phyloP scores from a whole-genome alignment of 2,888 invertebrate genomes.

The Enchytraeus crypticus region DNA sequence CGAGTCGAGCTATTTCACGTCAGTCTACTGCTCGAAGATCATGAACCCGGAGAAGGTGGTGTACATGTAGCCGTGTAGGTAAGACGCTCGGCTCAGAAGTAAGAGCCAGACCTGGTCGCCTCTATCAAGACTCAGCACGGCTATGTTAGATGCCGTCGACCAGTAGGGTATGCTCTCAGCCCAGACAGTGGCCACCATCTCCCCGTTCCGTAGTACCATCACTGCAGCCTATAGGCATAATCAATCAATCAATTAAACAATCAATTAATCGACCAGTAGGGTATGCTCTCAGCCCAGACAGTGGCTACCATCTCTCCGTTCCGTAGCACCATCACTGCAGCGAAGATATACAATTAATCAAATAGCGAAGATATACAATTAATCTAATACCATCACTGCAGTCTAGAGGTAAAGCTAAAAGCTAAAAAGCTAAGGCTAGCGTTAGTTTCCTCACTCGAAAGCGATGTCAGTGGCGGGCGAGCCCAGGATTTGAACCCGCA shows the following conservation, averaged over 20 bases:
- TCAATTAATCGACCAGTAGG: conserved; percentile 46
- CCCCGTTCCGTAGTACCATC: conserved; percentile 33
- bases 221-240: conserved; percentile 37
- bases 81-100: conserved; percentile 38
- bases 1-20: too few relatives aligned
- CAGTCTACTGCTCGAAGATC: conserved; percentile 30
- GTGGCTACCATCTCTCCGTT: conserved; percentile 41
- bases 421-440: too few relatives aligned
- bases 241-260: too few relatives aligned
- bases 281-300: conserved; percentile 47
- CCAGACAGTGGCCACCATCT: conserved; percentile 45
- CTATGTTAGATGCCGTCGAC: conserved; percentile 42
- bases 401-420: too few relatives aligned
- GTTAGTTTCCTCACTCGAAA: too few relatives aligned
- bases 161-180: conserved; percentile 46
- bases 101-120: conserved; percentile 34
- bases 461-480: too few relatives aligned
- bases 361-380: too few relatives aligned
- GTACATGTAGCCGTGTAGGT: conserved; percentile 48
- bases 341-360: too few relatives aligned
- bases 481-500: too few relatives aligned
- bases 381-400: too few relatives aligned
- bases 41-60: conserved; percentile 45
- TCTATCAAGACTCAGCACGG: conserved; percentile 36
- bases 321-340: conserved; percentile 37